Evolutionary conservation across 2,113 vertebrate species (phyloP).

Genomic region (Sporophila hypoxantha): DNA sequence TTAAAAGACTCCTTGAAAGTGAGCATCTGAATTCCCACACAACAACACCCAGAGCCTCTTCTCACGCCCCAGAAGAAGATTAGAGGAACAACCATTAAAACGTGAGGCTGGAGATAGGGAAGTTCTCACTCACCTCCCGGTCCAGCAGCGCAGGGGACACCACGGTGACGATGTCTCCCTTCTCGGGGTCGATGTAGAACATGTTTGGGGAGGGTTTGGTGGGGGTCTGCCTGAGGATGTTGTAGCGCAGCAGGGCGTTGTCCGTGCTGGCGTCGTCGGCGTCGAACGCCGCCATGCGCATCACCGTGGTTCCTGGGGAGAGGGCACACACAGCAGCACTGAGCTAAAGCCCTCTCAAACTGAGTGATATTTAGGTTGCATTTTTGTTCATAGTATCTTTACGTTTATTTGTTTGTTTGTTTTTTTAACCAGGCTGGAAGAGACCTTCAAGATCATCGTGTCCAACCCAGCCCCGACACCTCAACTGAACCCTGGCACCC

Average conservation of each 20-base stretch:
- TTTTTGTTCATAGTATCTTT: accelerated
- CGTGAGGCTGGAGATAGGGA: accelerated
- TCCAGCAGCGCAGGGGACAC: slow-evolving; percentile 86
- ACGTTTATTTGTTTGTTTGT: background rate
- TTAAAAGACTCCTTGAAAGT: background rate
- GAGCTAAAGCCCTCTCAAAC: background rate
- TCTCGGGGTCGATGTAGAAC: slow-evolving; percentile 96
- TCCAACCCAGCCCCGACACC: background rate
- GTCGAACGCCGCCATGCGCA: slow-evolving; percentile 90
- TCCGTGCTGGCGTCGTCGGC: slow-evolving; percentile 88
- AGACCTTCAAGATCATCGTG: background rate
- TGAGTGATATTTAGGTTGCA: accelerated
- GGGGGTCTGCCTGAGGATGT: slow-evolving; percentile 89
- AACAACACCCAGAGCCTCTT: accelerated
- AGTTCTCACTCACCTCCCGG: slow-evolving; percentile 79
- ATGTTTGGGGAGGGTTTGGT: slow-evolving; percentile 93
- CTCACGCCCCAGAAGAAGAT: background rate
- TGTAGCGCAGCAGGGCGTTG: slow-evolving; percentile 90
- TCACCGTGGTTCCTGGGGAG: slow-evolving; percentile 86
- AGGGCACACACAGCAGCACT: background rate
- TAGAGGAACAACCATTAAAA: no score
- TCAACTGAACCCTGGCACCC: background rate
- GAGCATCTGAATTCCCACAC: background rate
- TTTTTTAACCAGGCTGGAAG: background rate
- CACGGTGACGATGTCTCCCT: slow-evolving; percentile 92